Conservation (phyloP, 2,888 invertebrate species). For the Apamea crenata region DNA sequence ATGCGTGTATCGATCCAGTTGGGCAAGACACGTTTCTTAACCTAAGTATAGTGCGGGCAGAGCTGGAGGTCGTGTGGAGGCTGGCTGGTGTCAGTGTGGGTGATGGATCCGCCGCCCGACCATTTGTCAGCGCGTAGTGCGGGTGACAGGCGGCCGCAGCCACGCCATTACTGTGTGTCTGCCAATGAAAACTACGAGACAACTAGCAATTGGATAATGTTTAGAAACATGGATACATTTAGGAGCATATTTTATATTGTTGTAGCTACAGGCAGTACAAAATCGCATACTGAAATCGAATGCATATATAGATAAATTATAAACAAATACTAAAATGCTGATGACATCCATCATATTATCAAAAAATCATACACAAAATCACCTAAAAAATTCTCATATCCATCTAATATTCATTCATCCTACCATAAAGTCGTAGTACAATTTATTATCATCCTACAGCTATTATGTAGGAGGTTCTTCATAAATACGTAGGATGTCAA, state of each 20-base stretch:
- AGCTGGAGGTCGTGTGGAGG: constrained; percentile 68
- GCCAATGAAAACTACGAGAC: constrained; percentile 46
- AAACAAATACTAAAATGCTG: constrained; percentile 33
- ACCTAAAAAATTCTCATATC: neutral
- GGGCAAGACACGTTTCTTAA: constrained; percentile 83
- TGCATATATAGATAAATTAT: constrained; percentile 11
- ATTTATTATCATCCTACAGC: constrained; percentile 36
- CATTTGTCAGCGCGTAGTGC: constrained; percentile 72
- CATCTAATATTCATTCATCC: constrained; percentile 21
- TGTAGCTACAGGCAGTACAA: neutral
- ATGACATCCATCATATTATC: neutral
- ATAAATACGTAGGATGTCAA: constrained; percentile 52
- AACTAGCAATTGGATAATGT: constrained; percentile 32
- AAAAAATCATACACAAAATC: constrained; percentile 4
- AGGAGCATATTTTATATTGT: constrained; percentile 7
- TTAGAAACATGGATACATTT: neutral
- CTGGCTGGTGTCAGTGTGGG: constrained; percentile 67
- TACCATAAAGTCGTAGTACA: constrained; percentile 8
- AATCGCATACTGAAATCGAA: neutral
- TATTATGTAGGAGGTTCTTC: constrained; percentile 25
- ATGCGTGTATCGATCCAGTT: constrained; percentile 86
- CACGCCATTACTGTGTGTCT: constrained; percentile 65
- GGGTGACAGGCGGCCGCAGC: constrained; percentile 70
- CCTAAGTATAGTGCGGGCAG: constrained; percentile 71
- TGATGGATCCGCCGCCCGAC: constrained; percentile 72